Conservation (phyloP, 2,113 vertebrate genomes). For the Mionectes macconnelli region DNA sequence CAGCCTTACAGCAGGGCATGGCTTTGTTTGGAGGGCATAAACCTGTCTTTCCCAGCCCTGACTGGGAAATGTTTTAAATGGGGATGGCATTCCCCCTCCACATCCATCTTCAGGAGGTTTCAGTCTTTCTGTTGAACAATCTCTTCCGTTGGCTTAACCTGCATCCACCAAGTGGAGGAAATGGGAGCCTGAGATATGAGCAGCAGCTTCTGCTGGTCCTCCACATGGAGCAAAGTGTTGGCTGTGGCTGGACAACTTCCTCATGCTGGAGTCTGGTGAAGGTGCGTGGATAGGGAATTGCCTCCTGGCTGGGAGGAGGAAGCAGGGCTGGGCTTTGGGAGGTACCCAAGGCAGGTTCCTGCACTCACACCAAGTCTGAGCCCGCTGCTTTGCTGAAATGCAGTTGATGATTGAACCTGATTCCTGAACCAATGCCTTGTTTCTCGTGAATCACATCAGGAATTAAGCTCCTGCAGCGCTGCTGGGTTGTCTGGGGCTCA, state of each 20-base stretch:
- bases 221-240: not conserved
- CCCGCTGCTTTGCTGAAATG: not conserved
- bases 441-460: not conserved
- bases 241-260: not conserved
- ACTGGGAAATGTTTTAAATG: not conserved
- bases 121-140: not conserved
- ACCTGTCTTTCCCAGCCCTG: not conserved
- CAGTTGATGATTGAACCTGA: not conserved
- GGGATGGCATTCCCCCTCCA: not conserved
- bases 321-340: not conserved
- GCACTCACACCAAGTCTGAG: not conserved
- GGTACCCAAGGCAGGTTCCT: not conserved
- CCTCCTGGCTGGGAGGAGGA: not conserved
- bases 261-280: not conserved
- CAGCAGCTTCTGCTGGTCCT: not conserved
- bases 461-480: not conserved
- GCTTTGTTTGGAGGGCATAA: not conserved
- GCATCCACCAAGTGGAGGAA: not conserved
- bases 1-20: not conserved
- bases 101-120: not conserved
- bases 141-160: not conserved
- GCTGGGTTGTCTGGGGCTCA: not conserved
- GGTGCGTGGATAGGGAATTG: not conserved
- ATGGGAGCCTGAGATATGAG: not conserved
- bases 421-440: not conserved